Conservation (phyloP, 2,113 vertebrate species). For the Theristicus caerulescens region DNA sequence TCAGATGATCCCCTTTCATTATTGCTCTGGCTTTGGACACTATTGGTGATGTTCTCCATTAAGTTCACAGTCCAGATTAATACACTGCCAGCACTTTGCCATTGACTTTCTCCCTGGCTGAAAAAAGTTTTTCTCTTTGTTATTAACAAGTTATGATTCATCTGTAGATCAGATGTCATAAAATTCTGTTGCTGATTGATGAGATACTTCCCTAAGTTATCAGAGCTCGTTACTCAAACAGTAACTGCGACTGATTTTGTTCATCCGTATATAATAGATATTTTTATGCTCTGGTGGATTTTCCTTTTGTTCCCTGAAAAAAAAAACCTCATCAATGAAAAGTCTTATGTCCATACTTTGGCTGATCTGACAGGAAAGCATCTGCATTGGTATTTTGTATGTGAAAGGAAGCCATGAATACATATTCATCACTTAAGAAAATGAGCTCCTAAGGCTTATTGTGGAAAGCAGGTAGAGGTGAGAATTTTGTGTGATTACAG, state of each 20-base stretch:
- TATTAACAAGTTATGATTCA: background rate
- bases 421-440: background rate
- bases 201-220: background rate
- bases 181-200: background rate
- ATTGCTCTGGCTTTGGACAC: background rate
- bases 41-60: background rate
- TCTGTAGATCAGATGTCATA: background rate
- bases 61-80: background rate
- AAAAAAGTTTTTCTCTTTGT: background rate
- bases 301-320: background rate
- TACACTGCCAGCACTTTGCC: background rate
- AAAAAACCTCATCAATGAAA: background rate
- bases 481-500: background rate
- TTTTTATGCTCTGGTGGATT: background rate
- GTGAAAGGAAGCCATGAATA: background rate
- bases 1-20: background rate
- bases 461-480: background rate
- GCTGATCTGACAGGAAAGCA: background rate
- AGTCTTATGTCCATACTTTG: background rate
- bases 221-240: background rate
- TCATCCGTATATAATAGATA: background rate
- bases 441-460: background rate
- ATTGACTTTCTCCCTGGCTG: background rate
- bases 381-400: background rate
- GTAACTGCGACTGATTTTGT: background rate